phyloP scores from a whole-genome alignment of 2,888 invertebrate genomes.

The Epiblema foenella region DNA sequence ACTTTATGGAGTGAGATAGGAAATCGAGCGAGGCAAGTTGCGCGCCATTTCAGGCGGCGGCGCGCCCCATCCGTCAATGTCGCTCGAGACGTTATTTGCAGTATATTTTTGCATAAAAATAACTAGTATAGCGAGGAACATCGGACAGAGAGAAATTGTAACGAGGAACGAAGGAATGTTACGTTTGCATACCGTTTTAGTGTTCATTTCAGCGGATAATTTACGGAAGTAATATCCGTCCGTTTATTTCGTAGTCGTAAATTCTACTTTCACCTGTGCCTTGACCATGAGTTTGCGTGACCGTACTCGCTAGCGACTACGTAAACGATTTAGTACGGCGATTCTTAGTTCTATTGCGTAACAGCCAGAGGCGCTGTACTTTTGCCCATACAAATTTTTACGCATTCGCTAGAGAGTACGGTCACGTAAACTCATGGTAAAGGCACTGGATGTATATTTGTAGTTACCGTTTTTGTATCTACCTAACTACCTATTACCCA shows the following conservation, averaged over 20 bases:
- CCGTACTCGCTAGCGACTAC: too few species aligned
- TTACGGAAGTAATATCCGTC: constrained; percentile 5
- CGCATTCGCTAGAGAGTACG: too few species aligned
- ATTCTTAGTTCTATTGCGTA: too few species aligned
- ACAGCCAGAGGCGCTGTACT: too few species aligned
- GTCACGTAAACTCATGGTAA: too few species aligned
- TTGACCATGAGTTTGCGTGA: too few species aligned
- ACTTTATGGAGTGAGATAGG: constrained; percentile 59
- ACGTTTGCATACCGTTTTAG: constrained; percentile 31
- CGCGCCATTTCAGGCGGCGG: constrained; percentile 46
- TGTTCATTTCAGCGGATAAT: constrained; percentile 17
- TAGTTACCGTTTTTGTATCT: too few species aligned
- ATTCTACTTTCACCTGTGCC: background rate
- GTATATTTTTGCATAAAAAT: constrained; percentile 67
- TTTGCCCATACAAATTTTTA: too few species aligned
- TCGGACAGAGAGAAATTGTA: constrained; percentile 40
- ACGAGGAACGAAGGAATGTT: constrained; percentile 37
- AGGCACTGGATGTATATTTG: too few species aligned
- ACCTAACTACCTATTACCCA: too few species aligned
- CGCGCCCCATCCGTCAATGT: constrained; percentile 71
- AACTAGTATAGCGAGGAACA: constrained; percentile 33
- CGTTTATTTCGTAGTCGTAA: background rate
- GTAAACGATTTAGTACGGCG: too few species aligned
- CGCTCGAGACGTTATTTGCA: constrained; percentile 61
- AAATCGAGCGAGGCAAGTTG: constrained; percentile 59